Conservation (phyloP, 2,888 invertebrate genomes). For the Mesorhabditis spiculigera region DNA sequence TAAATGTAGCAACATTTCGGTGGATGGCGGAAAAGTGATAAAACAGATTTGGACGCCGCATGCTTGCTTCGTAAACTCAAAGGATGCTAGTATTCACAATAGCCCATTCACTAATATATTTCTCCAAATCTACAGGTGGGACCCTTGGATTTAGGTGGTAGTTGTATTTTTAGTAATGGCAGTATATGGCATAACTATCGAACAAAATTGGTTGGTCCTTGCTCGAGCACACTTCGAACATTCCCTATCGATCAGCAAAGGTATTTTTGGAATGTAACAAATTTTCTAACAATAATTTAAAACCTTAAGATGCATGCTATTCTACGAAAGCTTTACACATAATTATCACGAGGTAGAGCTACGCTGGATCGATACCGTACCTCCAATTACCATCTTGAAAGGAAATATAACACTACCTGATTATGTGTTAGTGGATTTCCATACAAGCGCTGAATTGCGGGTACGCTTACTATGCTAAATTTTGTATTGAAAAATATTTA, state of each 20-base stretch:
- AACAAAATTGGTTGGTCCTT: slow-evolving; percentile 36
- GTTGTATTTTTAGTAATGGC: slow-evolving; percentile 52
- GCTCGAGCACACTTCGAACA: slow-evolving; percentile 33
- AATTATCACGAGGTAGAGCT: slow-evolving; percentile 50
- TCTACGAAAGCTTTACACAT: slow-evolving; percentile 57
- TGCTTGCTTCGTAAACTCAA: slow-evolving; percentile 57
- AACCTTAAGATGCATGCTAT: slow-evolving; percentile 48
- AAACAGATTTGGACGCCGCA: slow-evolving; percentile 55
- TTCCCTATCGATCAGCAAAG: slow-evolving; percentile 37
- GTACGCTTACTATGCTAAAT: slow-evolving; percentile 20
- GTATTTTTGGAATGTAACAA: slow-evolving; percentile 33
- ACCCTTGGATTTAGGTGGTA: neutral
- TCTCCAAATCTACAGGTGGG: slow-evolving; percentile 49
- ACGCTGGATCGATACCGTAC: slow-evolving; percentile 49
- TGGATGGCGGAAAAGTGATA: slow-evolving; percentile 53
- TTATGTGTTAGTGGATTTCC: slow-evolving; percentile 53
- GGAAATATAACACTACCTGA: slow-evolving; percentile 57
- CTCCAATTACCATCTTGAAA: slow-evolving; percentile 55
- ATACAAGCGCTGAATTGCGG: slow-evolving; percentile 42
- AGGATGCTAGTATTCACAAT: slow-evolving; percentile 50
- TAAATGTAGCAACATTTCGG: slow-evolving; percentile 51
- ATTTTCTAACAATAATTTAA: slow-evolving; percentile 47
- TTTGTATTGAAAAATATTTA: neutral
- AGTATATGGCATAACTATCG: slow-evolving; percentile 58
- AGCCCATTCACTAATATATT: slow-evolving; percentile 57